Evolutionary conservation across 2,113 vertebrate species (phyloP), one percentile per base, ranked within the genome.

Genomic region (Bambusicola thoracicus): DNA sequence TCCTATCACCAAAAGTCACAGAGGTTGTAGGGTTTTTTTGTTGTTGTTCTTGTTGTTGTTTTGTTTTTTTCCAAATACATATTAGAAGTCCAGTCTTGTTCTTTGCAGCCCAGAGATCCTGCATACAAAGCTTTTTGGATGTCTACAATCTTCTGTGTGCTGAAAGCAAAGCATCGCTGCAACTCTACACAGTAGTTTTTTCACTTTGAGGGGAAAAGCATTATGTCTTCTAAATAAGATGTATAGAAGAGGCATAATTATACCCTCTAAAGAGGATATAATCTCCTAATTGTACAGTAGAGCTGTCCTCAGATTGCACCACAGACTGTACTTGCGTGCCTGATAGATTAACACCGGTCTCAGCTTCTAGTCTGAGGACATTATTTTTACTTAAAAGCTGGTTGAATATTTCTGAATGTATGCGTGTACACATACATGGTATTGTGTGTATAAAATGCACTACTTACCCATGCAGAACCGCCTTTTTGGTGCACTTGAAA

Each of bases 371-470:
- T 67, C 83, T 87, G 74, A 94, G 94, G 73, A 49, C 65, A 92
- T 92, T 96, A 66, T 46, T 92, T 95, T 97, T 94, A 92, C 90
- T 95, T 92, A 94, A 96, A 92, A 97, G 83, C 87, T 94, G 73
- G 69, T 85, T 94, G 95, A 93, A 94, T 91, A 72, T 76, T 66
- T 85, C 82, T 73, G 66, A 96, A 96, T 84, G 95, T 81, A 53
- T 29, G 13, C 69, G 73, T 95, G 84, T 85, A 62, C 0, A 5
- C 0, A 0, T 63, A 63, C 18, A 41, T 82, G 62, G 2, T 49
- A 78, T 67, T 41, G 27, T 94, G 63, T 84, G 32, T 75, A 75
- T 91, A 84, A 96, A 95, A 91, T 92, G 41, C 78, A 63, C 51
- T 95, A 55, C 83, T 96, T 95, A 89, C 82, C 85, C 78, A 76